A percentile compares a stretch with the other conserved stretches of the same genome.
Evolutionary conservation across 92 coral and sea anemone genomes (phyloP).

Genomic region (Actinernus sp.): DNA sequence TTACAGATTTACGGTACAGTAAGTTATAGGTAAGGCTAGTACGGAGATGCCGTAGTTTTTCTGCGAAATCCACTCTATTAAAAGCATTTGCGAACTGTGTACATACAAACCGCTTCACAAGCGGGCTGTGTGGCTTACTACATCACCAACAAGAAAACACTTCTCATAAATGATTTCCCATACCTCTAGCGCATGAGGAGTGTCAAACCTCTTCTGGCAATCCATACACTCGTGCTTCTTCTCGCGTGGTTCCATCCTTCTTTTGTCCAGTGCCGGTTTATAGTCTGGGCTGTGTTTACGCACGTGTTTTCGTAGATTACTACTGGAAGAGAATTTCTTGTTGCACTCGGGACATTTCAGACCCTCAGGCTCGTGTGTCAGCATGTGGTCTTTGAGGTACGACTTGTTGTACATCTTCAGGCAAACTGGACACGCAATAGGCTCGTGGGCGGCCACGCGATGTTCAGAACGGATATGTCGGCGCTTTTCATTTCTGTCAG

Average conservation of each 20-base stretch:
- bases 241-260: constrained; percentile 14
- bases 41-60: too few species aligned
- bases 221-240: constrained; percentile 65
- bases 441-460: constrained; percentile 4
- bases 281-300: constrained; percentile 79
- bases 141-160: too few species aligned
- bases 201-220: constrained; percentile 77
- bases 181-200: constrained; percentile 70
- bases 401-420: constrained; percentile 52
- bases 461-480: constrained; percentile 59
- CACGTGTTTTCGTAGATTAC: constrained; percentile 78
- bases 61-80: too few species aligned
- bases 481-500: constrained; percentile 30
- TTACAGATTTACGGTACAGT: too few species aligned
- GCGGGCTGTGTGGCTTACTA: too few species aligned
- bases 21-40: too few species aligned
- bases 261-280: constrained; percentile 40
- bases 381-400: constrained; percentile 52
- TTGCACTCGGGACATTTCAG: constrained; percentile 79
- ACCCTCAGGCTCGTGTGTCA: constrained; percentile 55
- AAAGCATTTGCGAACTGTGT: too few species aligned
- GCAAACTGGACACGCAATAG: constrained; percentile 71
- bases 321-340: constrained; percentile 77
- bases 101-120: too few species aligned
- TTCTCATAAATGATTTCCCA: not conserved